Base-by-base conservation (phyloP, 1,140 invertebrate genomes). In the Panagrolaimus sp. region DNA sequence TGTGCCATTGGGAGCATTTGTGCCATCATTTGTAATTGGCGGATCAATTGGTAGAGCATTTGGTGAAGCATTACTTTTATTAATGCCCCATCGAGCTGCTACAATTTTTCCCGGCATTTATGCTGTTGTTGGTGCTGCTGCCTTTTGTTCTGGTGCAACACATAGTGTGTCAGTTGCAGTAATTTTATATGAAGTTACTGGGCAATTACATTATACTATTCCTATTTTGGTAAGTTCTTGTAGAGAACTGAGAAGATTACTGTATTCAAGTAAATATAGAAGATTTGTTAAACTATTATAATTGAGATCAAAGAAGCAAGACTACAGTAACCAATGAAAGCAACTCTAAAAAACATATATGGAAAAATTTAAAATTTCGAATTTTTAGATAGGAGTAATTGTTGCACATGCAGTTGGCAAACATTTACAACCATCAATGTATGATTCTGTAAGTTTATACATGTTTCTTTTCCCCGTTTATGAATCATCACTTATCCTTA, bases 181-280 rank as follows among this genome's bases (percentile, higher is more conserved):
- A 57, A 97, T 98, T 72, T 90, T 96, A 31, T 94, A 95, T 84
- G 94, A 98, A 85, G 91, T 98, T 89, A 97, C 93, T 2, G 93
- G 92, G 57, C 92, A 96, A 85, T 94, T 97, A 73, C 93, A 91
- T 8, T 92, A 97, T 78, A 90, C 96, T 27, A 88, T 98, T 45
- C 93, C 94, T 0, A 91, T 96, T 64, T 94, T 97, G 7, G 31
- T 38, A 38, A 38, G 31, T 38, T 38, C 2, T 7, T 38, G 31
- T 38, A 38, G n/a, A n/a, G n/a, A n/a, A 38, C 31, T 38, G 31
- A 38, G 31, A 38, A 2, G 31, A 38, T 38, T 4, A 38, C 31
- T n/a, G n/a, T n/a, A n/a, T n/a, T n/a, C n/a, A n/a, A n/a, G n/a
- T n/a, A n/a, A n/a, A n/a, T n/a, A n/a, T n/a, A n/a, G n/a, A n/a